Evolutionary conservation across 2,113 vertebrate species (phyloP).

Genomic region (Myotis lucifugus): DNA sequence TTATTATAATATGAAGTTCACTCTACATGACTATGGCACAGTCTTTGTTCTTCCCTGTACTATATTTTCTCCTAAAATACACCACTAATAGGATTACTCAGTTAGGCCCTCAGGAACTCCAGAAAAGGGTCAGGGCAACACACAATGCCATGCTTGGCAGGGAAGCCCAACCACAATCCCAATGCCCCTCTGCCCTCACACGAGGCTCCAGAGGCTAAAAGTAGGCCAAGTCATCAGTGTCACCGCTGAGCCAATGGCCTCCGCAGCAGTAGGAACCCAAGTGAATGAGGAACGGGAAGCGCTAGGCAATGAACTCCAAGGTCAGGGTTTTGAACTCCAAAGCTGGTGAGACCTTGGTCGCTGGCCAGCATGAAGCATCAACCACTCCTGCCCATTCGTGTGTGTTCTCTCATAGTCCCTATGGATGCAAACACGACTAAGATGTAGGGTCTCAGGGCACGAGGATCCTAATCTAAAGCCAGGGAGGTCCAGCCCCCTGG

Average conservation of each 20-base stretch:
- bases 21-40: neutral
- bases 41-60: neutral
- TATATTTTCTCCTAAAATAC: slow-evolving; percentile 58
- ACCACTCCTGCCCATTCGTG: neutral
- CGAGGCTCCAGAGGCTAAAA: slow-evolving; percentile 45
- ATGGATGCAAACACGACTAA: neutral
- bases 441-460: neutral
- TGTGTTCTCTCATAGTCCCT: neutral
- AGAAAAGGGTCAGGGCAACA: slow-evolving; percentile 58
- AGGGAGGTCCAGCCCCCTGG: neutral
- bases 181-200: neutral
- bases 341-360: neutral
- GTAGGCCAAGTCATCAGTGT: slow-evolving; percentile 16
- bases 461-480: neutral
- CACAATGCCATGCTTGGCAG: slow-evolving; percentile 57
- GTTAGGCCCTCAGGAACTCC: slow-evolving; percentile 26
- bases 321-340: neutral
- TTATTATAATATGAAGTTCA: neutral
- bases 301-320: neutral
- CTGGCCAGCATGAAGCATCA: neutral
- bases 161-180: slow-evolving; percentile 48
- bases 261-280: neutral
- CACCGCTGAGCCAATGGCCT: neutral
- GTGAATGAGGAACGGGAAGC: neutral
- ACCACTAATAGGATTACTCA: slow-evolving; percentile 60